These are phyloP conservation scores for Bos javanicus DNA, from an alignment of 2,113 vertebrate species.

Conservation along the genomic window DNA sequence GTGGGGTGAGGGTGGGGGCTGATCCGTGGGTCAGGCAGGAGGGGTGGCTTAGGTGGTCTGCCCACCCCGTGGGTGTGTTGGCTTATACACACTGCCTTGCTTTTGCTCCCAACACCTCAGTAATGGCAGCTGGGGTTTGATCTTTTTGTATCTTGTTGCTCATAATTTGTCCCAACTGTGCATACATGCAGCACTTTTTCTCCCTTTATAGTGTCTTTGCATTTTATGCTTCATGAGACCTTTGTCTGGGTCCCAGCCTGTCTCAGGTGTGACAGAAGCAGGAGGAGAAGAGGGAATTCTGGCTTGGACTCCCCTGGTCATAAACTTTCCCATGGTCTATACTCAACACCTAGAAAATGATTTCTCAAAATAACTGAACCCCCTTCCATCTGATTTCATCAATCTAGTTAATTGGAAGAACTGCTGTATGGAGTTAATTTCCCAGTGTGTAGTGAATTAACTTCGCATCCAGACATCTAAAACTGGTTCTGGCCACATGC, in stretches of 20 bases:
- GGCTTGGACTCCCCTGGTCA: not conserved
- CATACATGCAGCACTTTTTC: not conserved
- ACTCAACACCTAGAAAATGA: not conserved
- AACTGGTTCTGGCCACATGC: fast-evolving
- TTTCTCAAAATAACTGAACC: not conserved
- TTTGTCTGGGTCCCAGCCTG: not conserved
- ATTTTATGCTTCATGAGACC: not conserved
- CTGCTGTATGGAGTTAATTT: not conserved
- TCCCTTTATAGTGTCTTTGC: not conserved
- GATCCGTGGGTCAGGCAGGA: fast-evolving
- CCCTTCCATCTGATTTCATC: not conserved
- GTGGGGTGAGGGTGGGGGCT: fast-evolving
- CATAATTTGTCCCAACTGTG: not conserved
- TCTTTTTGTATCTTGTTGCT: not conserved
- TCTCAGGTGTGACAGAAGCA: not conserved
- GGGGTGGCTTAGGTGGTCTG: not conserved
- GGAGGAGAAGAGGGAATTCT: not conserved
- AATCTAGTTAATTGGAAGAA: not conserved
- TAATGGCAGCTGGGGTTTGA: not conserved
- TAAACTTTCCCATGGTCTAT: not conserved
- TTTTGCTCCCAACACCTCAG: not conserved
- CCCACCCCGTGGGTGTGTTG: fast-evolving
- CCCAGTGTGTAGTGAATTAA: not conserved
- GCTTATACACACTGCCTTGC: not conserved
- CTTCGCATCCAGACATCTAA: not conserved